Evolutionary conservation across 1,140 invertebrate species (phyloP).

Genomic region (Helicoverpa armigera): DNA sequence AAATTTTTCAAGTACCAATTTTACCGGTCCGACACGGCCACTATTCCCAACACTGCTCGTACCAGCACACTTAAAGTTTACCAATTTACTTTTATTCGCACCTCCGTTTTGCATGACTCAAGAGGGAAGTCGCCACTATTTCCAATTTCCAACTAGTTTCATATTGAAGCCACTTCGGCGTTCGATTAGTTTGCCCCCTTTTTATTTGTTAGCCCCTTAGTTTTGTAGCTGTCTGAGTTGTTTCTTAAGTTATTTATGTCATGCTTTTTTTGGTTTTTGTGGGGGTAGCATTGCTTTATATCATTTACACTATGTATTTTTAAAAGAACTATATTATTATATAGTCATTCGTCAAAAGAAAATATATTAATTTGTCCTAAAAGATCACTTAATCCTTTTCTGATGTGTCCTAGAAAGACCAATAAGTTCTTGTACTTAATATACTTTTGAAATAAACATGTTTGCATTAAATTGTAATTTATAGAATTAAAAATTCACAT

Average conservation of each 20-base stretch:
- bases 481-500: no score
- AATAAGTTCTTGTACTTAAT: no score
- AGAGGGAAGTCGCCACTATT: slow-evolving; percentile 57
- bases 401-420: no score
- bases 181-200: slow-evolving; percentile 50
- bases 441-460: no score
- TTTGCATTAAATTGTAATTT: no score
- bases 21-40: background rate
- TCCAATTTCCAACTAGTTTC: slow-evolving; percentile 66
- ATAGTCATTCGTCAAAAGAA: no score
- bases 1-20: no score
- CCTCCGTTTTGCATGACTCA: slow-evolving; percentile 60
- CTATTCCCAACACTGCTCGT: slow-evolving; percentile 21
- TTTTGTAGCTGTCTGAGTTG: slow-evolving; percentile 4
- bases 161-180: slow-evolving; percentile 52
- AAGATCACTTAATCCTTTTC: no score
- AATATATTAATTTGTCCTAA: no score
- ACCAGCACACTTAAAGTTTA: slow-evolving; percentile 58
- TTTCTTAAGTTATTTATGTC: background rate
- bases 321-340: no score
- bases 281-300: background rate
- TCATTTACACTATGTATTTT: background rate
- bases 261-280: background rate
- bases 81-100: slow-evolving; percentile 67
- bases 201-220: slow-evolving; percentile 22